phyloP scores from a whole-genome alignment of 2,113 vertebrate species.

The Morone saxatilis region DNA sequence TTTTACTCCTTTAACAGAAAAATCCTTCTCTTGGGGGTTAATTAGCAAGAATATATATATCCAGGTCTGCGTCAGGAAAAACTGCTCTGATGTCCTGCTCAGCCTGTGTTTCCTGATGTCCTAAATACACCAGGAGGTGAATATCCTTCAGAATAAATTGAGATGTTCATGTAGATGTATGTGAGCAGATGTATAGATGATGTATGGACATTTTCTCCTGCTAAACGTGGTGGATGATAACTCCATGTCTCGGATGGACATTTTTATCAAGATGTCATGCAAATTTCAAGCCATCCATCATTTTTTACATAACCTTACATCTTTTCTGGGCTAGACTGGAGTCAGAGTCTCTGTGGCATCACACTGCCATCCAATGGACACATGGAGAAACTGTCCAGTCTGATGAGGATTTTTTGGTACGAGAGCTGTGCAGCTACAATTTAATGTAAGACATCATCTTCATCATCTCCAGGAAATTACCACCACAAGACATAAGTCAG shows the following conservation, averaged over 20 bases:
- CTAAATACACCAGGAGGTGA: conserved; percentile 20
- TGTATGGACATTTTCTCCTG: conserved; percentile 41
- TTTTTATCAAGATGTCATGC: conserved; percentile 76
- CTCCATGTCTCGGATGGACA: conserved; percentile 50
- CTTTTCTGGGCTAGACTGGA: conserved; percentile 18
- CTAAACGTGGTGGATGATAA: conserved; percentile 35
- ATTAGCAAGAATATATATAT: conserved; percentile 5
- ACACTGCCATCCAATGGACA: conserved; percentile 75
- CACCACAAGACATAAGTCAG: too few species aligned
- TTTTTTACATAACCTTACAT: conserved; percentile 68
- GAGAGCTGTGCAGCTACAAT: background rate
- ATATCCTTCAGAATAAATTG: conserved; percentile 18
- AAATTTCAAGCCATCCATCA: conserved; percentile 78
- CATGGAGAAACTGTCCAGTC: conserved; percentile 9
- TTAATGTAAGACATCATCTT: background rate
- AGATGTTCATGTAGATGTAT: conserved; percentile 13
- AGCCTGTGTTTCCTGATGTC: background rate
- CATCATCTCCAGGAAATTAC: too few species aligned
- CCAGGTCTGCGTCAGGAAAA: background rate
- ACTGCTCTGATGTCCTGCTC: background rate
- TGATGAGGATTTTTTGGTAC: background rate
- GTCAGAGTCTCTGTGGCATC: conserved; percentile 38
- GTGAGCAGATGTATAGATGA: conserved; percentile 30
- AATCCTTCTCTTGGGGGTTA: background rate
- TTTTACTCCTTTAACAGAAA: background rate